These are phyloP conservation scores for Dendropsophus ebraccatus DNA, from an alignment of 2,113 vertebrate genomes.

Conservation along the genomic window DNA sequence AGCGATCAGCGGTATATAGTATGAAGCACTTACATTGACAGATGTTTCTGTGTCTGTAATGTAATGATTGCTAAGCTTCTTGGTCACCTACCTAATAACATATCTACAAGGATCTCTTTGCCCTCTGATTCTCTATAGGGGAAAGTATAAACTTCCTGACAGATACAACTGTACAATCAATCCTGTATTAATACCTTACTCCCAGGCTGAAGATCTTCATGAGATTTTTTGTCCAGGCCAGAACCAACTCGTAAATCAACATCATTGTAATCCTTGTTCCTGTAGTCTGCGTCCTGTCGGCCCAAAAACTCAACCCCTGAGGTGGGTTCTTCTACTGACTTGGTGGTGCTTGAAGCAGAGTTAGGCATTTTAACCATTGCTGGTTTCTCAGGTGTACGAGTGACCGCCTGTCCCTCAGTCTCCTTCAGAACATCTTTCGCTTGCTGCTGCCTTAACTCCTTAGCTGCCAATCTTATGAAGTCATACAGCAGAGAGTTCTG, in stretches of 20 bases:
- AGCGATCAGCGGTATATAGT: too few relatives aligned
- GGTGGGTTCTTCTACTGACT: neutral
- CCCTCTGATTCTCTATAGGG: neutral
- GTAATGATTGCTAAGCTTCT: neutral
- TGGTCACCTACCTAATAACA: neutral
- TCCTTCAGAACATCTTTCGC: neutral
- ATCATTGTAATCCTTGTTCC: constrained; percentile 92
- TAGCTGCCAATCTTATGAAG: constrained; percentile 40
- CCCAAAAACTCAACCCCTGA: constrained; percentile 79
- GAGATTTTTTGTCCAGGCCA: constrained; percentile 65
- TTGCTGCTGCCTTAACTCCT: constrained; percentile 17
- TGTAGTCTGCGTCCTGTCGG: constrained; percentile 79
- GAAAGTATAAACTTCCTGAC: too few relatives aligned
- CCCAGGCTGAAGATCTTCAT: constrained; percentile 32
- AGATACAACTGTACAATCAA: too few relatives aligned
- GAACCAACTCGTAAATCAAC: constrained; percentile 93
- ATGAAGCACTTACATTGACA: too few relatives aligned
- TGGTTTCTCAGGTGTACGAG: neutral
- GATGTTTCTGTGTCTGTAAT: too few relatives aligned
- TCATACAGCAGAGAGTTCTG: constrained; percentile 27
- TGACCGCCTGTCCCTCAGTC: neutral
- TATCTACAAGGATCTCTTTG: neutral
- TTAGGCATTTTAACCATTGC: neutral
- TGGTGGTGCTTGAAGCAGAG: neutral
- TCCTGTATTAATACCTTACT: constrained; percentile 44